Evolutionary conservation across 2,797 vertebrate species (phyloP).

Genomic region (Micrastur ruficollis): DNA sequence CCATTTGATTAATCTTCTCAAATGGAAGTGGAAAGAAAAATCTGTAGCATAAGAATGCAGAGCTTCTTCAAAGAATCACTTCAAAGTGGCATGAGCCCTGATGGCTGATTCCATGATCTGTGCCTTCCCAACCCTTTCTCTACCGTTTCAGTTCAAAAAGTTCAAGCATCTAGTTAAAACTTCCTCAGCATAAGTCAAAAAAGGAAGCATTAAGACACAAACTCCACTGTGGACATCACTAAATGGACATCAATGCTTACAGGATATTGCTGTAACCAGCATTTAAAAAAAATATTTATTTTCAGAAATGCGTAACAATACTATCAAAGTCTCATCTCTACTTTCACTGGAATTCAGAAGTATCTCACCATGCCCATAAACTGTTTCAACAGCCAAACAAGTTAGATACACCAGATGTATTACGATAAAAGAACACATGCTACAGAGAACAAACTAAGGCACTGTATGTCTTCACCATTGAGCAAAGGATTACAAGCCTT

Average conservation of each 20-base stretch:
- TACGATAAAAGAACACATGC: background rate
- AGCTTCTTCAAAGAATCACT: background rate
- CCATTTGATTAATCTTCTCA: background rate
- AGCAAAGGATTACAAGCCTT: background rate
- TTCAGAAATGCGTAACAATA: background rate
- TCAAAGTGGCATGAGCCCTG: background rate
- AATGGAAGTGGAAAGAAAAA: background rate
- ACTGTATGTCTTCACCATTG: background rate
- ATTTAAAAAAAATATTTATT: background rate
- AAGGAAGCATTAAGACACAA: background rate
- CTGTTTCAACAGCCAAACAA: background rate
- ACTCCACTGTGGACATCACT: background rate
- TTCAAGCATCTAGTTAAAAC: background rate
- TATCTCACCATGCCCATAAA: background rate
- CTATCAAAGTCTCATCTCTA: background rate
- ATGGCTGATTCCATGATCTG: background rate
- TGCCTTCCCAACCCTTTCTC: background rate
- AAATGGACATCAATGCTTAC: background rate
- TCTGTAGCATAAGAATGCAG: background rate
- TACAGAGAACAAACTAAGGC: background rate
- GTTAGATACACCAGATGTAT: background rate
- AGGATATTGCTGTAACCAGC: background rate
- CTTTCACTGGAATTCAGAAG: background rate
- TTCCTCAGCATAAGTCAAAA: background rate
- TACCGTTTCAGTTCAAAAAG: background rate